These are phyloP conservation scores for Pantherophis guttatus DNA, from an alignment of 2,113 vertebrate genomes.

Conservation along the genomic window DNA sequence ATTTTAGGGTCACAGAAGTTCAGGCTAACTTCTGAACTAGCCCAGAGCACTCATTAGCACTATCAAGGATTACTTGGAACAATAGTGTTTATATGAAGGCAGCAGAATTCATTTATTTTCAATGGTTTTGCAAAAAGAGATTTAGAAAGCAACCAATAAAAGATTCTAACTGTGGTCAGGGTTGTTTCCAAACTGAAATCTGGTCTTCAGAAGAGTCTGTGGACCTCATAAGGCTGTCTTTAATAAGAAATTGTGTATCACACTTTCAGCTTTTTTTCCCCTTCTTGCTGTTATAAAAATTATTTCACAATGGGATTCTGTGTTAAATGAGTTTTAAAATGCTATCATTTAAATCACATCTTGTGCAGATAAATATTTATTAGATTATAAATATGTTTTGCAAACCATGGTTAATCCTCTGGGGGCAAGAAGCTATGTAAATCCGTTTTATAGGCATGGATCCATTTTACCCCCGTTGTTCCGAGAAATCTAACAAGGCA, in stretches of 20 bases:
- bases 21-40: neutral
- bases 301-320: constrained; percentile 25
- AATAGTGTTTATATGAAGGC: neutral
- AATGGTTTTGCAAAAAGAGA: neutral
- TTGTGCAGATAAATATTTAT: constrained; percentile 34
- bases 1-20: neutral
- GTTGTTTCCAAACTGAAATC: constrained; percentile 17
- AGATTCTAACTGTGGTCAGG: neutral
- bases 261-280: constrained; percentile 10
- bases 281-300: neutral
- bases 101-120: neutral
- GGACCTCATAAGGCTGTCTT: constrained; percentile 17
- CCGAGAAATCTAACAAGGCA: constrained; percentile 16
- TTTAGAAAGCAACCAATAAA: neutral
- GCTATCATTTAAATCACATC: constrained; percentile 29
- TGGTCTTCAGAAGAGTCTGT: constrained; percentile 14
- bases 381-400: constrained; percentile 28
- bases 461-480: constrained; percentile 28
- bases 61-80: neutral
- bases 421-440: constrained; percentile 17
- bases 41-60: neutral
- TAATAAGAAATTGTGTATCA: neutral
- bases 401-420: constrained; percentile 26
- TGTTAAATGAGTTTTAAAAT: constrained; percentile 38
- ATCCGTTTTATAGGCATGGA: constrained; percentile 1